Conservation (phyloP, 2,797 vertebrate genomes). For the Myotis pilosus region DNA sequence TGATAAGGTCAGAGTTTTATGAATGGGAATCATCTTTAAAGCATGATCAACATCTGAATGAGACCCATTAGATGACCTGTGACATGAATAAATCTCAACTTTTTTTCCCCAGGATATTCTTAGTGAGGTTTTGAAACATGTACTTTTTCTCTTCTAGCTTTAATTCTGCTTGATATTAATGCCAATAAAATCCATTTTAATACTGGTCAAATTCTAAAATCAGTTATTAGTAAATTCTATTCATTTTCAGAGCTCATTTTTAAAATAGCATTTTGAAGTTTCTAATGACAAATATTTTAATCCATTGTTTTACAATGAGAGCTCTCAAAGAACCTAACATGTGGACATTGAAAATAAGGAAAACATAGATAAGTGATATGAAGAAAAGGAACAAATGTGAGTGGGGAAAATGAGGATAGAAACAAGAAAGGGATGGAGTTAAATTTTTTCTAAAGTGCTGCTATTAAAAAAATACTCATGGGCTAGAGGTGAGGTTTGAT, state of each 20-base stretch:
- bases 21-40: neutral
- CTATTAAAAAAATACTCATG: constrained; percentile 8
- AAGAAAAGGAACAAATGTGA: neutral
- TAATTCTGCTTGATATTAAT: constrained; percentile 22
- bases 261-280: neutral
- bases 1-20: neutral
- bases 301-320: constrained; percentile 13
- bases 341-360: neutral
- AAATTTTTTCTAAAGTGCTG: neutral
- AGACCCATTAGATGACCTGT: neutral
- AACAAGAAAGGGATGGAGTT: neutral
- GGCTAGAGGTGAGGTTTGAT: neutral
- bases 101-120: neutral
- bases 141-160: neutral
- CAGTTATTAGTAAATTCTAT: neutral
- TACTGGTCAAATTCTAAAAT: constrained; percentile 33
- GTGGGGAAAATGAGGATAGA: neutral
- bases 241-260: constrained; percentile 4
- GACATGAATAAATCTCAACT: neutral
- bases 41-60: neutral
- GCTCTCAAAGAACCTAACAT: neutral
- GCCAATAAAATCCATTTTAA: constrained; percentile 3
- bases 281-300: constrained; percentile 29
- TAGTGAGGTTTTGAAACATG: neutral
- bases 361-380: neutral